Base-by-base conservation (phyloP, 2,113 vertebrate genomes). In the Aleadryas rufinucha region DNA sequence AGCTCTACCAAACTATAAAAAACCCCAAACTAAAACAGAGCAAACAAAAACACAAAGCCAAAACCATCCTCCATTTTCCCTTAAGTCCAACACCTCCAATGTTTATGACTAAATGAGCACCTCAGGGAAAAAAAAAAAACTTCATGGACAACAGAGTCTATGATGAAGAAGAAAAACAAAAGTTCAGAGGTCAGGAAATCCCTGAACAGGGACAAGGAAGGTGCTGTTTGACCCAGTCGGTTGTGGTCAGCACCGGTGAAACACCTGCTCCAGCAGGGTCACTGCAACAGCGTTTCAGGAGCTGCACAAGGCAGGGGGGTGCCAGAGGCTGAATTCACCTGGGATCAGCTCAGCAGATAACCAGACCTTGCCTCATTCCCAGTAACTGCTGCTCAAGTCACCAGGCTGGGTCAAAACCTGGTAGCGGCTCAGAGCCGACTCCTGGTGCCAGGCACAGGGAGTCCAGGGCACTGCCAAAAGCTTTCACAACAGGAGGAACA, bases 341-440 rank as follows among this genome's bases (percentile, higher is more conserved):
- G 56, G 23, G 23, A 3, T 7, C 1, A 1, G 17, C 81, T 37
- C 65, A 27, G 69, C 68, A 78, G 66, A 27, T 18, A 63, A 18
- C 3, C 53, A 79, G 37, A 13, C 9, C 28, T 57, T 47, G 31
- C 49, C 70, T 45, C 6, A 1, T 5, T 44, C 23, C 28, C 45
- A 33, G 30, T 17, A 72, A 22, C 6, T 19, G 16, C 16, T 8
- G 61, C 41, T 77, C 41, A 49, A 21, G 17, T 27, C 47, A 75
- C 10, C 53, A 45, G 26, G 12, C 6, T 10, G 20, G 7, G 27
- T 47, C 41, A 71, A 56, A 84, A 31, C 15, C n/a, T 21, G 52
- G 13, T 9, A 17, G 26, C 0, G 1, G 33, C 64, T 44, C n/a
- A 53, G 1, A 5, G 9, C 21, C 0, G 0, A 4, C 37, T 37